Base-by-base conservation (phyloP, 1,140 invertebrate genomes). In the Trichonephila clavata region DNA sequence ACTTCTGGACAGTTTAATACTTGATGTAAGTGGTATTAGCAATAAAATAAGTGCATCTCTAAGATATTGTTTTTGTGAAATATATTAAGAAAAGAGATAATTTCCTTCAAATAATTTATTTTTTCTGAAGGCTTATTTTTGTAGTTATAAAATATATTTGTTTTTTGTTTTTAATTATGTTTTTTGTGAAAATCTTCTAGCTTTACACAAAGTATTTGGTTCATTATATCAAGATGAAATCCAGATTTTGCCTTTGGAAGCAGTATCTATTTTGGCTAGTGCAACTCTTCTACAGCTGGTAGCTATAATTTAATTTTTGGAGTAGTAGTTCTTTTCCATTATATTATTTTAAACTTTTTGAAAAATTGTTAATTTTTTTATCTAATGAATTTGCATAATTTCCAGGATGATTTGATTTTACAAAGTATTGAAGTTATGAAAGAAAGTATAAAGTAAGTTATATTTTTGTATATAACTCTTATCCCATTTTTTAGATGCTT, bases 191-290 rank as follows among this genome's bases (percentile, higher is more conserved):
- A 50, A 50, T 13, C n/a, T 95, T 96, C 95, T 94, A 97, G 97
- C 97, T 77, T 95, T 98, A 81, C 96, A 97, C 92, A 96, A 97
- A 43, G 97, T 98, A 14, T 97, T 98, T 94, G 97, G 98, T 39
- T 98, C 97, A 0, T 96, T 98, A 94, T 98, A 98, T 95, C 97
- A 97, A 95, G 97, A 98, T 95, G 97, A 98, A 96, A 96, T 98
- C 1, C 96, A 96, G 80, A 96, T 98, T 32, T 97, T 98, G 94
- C 97, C 97, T 24, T 96, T 97, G 81, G 96, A 97, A 95, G 97
- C 98, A 13, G 96, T 98, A 94, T 96, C 97, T 13, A 97, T 98
- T 39, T 95, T 98, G 77, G 97, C 98, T 50, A 97, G 97, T 27
- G 97, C 97, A n/a, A 97, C 97, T 14, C 96, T 98, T 91, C 97